Evolutionary conservation across 2,888 invertebrate species (phyloP), one percentile per base, ranked within the genome.

Genomic region (Halocaridina rubra): DNA sequence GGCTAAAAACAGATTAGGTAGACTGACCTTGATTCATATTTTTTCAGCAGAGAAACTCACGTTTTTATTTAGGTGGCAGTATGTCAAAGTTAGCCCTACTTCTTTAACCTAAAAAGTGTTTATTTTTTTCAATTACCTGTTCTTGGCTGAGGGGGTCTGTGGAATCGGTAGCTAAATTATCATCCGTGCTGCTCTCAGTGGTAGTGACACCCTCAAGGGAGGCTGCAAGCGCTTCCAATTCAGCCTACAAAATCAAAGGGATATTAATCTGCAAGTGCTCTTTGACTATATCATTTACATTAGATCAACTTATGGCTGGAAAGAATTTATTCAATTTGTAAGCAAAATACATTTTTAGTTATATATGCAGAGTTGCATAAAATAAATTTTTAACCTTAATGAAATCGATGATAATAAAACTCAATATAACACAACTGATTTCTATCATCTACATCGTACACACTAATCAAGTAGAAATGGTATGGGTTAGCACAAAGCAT

Each of bases 171-270:
- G 33, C 19, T 27, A 13, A 22, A 46, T 32, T 57, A 57, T 74
- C 57, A 24, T 57, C 57, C 29, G 46, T 67, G 29, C 67, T 79
- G 8, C 67, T 79, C 24, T 69, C 69, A 2, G 27, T 32, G 5
- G 57, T 75, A n/a, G 57, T 59, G 27, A 75, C 69, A 30, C 79
- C 69, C 39, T 86, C 77, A 32, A 86, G 57, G 19, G 86, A 79
- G 30, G 81, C 81, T 33, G 86, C 86, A 22, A 86, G 59, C 7
- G 86, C 78, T 27, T 86, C 86, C 57, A 86, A 79, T 53, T 86
- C 86, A 24, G 72, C 86, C 86, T 86, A 78, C 8, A 57, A 57
- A 53, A 64, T 22, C 24, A 30, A 32, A 71, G n/a, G n/a, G n/a
- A n/a, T n/a, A 78, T 30, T 33, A 0, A 32, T 16, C 16, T 30